These are phyloP conservation scores for Saccostrea glomerata DNA, from an alignment of 1,140 invertebrate genomes.

Conservation along the genomic window DNA sequence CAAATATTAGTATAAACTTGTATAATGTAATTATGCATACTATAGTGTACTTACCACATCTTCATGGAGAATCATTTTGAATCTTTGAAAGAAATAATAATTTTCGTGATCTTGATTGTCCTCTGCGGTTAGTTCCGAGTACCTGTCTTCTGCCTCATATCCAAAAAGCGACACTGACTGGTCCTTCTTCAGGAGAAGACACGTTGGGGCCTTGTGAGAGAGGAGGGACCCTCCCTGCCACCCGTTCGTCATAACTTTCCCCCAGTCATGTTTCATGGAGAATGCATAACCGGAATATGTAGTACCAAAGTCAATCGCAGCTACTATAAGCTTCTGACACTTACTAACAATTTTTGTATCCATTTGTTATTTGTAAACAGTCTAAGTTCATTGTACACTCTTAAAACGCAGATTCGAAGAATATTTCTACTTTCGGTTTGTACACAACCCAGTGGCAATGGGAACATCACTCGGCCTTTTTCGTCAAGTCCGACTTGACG, in stretches of 20 bases:
- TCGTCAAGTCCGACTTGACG: too few relatives aligned
- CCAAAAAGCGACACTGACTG: constrained; percentile 27
- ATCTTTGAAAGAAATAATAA: too few relatives aligned
- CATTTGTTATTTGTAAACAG: background rate
- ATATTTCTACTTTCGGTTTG: background rate
- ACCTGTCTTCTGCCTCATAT: constrained; percentile 47
- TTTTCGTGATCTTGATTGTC: too few relatives aligned
- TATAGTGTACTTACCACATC: too few relatives aligned
- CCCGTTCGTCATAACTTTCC: background rate
- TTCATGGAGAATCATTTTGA: too few relatives aligned
- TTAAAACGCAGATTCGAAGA: background rate
- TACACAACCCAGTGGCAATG: background rate
- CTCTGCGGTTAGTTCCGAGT: background rate
- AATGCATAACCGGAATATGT: constrained; percentile 27
- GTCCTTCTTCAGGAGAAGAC: constrained; percentile 35
- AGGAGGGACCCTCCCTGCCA: constrained; percentile 7
- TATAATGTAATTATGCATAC: too few relatives aligned
- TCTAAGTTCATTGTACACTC: background rate
- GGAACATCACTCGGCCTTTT: too few relatives aligned
- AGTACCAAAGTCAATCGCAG: constrained; percentile 26
- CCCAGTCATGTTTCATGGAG: constrained; percentile 25
- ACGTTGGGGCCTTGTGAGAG: constrained; percentile 35
- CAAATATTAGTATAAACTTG: too few relatives aligned
- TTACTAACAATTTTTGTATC: background rate
- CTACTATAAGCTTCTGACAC: background rate